These are phyloP conservation scores for Chaetorhynchus papuensis DNA, from an alignment of 2,113 vertebrate species.

Conservation along the genomic window DNA sequence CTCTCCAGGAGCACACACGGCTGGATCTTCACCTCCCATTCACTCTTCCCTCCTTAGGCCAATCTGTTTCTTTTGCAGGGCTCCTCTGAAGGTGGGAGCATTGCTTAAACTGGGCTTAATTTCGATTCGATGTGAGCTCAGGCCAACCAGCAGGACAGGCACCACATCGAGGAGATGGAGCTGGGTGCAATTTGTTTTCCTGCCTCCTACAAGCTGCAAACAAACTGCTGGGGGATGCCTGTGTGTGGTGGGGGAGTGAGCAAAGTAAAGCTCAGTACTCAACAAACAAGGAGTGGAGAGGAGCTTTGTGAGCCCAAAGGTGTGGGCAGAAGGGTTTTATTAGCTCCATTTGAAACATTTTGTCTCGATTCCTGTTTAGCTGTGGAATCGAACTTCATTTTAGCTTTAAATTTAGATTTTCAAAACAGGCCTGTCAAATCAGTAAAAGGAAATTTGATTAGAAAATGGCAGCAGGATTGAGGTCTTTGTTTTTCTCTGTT, in stretches of 20 bases:
- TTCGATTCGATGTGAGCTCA: not conserved
- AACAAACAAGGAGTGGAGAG: not conserved
- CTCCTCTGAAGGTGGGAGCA: not conserved
- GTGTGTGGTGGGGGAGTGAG: not conserved
- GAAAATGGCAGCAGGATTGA: conserved; percentile 27
- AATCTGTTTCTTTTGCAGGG: not conserved
- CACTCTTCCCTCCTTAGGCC: not conserved
- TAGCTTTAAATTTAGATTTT: conserved; percentile 33
- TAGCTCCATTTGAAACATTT: not conserved
- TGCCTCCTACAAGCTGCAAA: not conserved
- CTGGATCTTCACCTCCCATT: not conserved
- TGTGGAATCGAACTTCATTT: conserved; percentile 8
- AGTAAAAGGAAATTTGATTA: conserved; percentile 50
- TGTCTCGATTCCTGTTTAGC: not conserved
- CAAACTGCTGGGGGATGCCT: not conserved
- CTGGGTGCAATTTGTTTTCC: not conserved
- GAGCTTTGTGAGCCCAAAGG: not conserved
- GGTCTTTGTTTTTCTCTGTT: not conserved
- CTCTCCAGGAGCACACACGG: fast-evolving
- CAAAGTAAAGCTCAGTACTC: not conserved
- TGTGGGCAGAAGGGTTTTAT: not conserved
- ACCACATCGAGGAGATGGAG: fast-evolving
- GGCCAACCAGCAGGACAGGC: fast-evolving
- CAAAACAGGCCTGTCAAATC: conserved; percentile 40
- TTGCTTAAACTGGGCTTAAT: not conserved